Evolutionary conservation across 2,113 vertebrate species (phyloP).

Genomic region (Hassar affinis): DNA sequence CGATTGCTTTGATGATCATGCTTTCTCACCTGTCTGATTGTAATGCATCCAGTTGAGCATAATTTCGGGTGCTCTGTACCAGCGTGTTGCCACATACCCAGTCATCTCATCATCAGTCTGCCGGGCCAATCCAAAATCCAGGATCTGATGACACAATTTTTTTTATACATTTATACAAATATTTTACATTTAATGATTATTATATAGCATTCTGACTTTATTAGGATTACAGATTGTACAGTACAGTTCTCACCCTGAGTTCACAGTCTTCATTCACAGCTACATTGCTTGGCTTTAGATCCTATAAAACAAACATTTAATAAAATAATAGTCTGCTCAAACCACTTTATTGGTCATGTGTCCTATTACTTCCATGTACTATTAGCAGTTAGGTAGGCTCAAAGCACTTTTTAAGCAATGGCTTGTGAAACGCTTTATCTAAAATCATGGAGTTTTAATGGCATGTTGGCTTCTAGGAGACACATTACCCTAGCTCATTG

Average conservation of each 20-base stretch:
- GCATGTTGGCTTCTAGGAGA: too few relatives aligned
- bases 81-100: constrained; percentile 93
- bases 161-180: too few relatives aligned
- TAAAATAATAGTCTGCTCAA: neutral
- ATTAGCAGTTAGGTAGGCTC: too few relatives aligned
- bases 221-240: neutral
- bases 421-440: too few relatives aligned
- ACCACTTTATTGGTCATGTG: neutral
- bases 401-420: too few relatives aligned
- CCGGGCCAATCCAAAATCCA: constrained; percentile 93
- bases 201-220: neutral
- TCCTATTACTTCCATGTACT: neutral
- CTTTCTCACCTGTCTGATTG: constrained; percentile 87
- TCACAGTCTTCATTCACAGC: constrained; percentile 97
- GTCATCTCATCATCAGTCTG: constrained; percentile 98
- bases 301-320: constrained; percentile 67
- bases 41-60: constrained; percentile 99
- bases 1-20: neutral
- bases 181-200: neutral
- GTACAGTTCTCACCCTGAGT: constrained; percentile 79
- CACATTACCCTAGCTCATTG: too few relatives aligned
- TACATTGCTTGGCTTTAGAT: constrained; percentile 95
- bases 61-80: constrained; percentile 97
- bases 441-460: too few relatives aligned
- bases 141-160: constrained; percentile 79